These are phyloP conservation scores for Melanchra persicariae DNA, from an alignment of 2,888 invertebrate genomes.

Conservation along the genomic window DNA sequence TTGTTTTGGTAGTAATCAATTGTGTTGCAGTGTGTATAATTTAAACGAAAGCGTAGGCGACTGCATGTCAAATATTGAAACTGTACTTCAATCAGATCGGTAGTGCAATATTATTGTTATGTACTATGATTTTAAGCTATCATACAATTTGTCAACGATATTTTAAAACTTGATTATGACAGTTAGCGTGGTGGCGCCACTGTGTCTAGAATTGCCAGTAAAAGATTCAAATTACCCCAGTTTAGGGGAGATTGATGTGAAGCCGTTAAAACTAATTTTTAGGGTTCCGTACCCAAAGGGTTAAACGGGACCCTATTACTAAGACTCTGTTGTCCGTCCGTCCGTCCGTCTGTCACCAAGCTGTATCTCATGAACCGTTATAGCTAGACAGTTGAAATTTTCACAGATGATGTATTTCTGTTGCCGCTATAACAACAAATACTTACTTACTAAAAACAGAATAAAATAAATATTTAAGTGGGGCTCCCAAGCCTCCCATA, in stretches of 20 bases:
- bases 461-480: too few species aligned
- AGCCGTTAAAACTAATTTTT: too few species aligned
- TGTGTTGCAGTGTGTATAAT: slow-evolving; percentile 23
- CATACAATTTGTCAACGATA: not conserved
- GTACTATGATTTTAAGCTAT: not conserved
- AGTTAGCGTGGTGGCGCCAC: slow-evolving; percentile 7
- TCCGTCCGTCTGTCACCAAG: too few species aligned
- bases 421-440: too few species aligned
- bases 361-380: too few species aligned
- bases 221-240: slow-evolving; percentile 14
- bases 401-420: too few species aligned
- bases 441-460: too few species aligned
- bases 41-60: slow-evolving; percentile 8
- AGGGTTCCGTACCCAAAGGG: too few species aligned
- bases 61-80: not conserved
- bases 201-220: slow-evolving; percentile 1
- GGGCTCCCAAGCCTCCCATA: too few species aligned
- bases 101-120: not conserved
- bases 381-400: too few species aligned
- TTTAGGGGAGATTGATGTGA: not conserved
- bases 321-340: too few species aligned
- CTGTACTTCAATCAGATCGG: not conserved
- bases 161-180: not conserved
- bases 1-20: slow-evolving; percentile 22
- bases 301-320: too few species aligned